Evolutionary conservation across 2,888 invertebrate genomes (phyloP).

Genomic region (Acronicta aceris): DNA sequence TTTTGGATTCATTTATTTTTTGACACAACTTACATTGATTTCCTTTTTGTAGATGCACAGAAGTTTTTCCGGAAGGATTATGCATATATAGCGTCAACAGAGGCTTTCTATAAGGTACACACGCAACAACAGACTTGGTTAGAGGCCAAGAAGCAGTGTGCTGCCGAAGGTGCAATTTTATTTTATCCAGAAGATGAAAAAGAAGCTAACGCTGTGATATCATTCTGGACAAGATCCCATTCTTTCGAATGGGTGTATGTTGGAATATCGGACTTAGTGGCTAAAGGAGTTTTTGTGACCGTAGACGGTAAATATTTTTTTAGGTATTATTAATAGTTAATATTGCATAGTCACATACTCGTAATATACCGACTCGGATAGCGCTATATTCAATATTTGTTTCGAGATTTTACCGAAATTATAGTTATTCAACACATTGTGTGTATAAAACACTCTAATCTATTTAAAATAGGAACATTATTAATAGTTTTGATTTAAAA

Average conservation of each 20-base stretch:
- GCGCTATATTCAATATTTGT: too few relatives aligned
- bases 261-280: conserved; percentile 69
- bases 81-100: conserved; percentile 62
- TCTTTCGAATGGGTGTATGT: conserved; percentile 57
- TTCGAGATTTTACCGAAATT: too few relatives aligned
- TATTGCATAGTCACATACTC: too few relatives aligned
- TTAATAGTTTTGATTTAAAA: too few relatives aligned
- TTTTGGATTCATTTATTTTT: too few relatives aligned
- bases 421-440: too few relatives aligned
- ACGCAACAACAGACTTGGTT: conserved; percentile 69
- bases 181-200: conserved; percentile 71
- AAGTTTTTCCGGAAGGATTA: conserved; percentile 79
- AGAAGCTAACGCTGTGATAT: conserved; percentile 65
- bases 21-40: background rate
- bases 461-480: too few relatives aligned
- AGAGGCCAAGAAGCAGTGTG: conserved; percentile 70
- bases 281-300: conserved; percentile 72
- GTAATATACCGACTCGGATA: too few relatives aligned
- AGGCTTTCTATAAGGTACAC: conserved; percentile 78
- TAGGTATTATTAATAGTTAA: background rate
- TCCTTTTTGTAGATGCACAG: conserved; percentile 68
- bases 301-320: conserved; percentile 57
- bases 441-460: too few relatives aligned
- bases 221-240: conserved; percentile 62
- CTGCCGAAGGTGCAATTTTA: conserved; percentile 70